Evolutionary conservation across 2,797 vertebrate species (phyloP), one percentile per base, ranked within the genome.

Genomic region (Decapterus maruadsi): DNA sequence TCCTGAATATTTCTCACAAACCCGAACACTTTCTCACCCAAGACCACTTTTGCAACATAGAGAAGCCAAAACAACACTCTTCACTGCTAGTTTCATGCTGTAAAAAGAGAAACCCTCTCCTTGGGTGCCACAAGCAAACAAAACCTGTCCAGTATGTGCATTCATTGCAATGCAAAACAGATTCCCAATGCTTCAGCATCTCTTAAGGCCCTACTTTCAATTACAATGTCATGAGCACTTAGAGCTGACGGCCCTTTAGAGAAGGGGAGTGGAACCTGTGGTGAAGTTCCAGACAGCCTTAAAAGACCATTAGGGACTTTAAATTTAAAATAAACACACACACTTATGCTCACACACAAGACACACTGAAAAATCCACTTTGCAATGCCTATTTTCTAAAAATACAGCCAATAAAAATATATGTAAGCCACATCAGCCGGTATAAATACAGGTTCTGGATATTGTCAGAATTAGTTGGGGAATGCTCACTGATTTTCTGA

Each of bases 141-240:
- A 93, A 92, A 93, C 93, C 90, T 90, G 87, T 92, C 89, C 87
- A 86, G 77, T 82, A 73, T 82, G 88, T 79, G 87, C 85, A 84
- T 92, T 91, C 90, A 92, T 90, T 93, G 90, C 91, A 70, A 94
- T 93, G 91, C 92, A 90, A 93, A 94, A 88, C 84, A 92, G 91
- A 93, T 86, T 88, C 80, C 82, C 68, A 90, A 81, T 82, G 86
- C 87, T 81, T 90, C 84, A 76, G 87, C 90, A 90, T 92, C 86
- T 88, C 90, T 91, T 89, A 85, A 91, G 85, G 70, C 80, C 87
- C 90, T 86, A 93, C 89, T 94, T 93, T 94, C 90, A 93, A 93
- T 94, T 89, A 94, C 92, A 93, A 93, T 93, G 94, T 94, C 92
- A 92, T 2, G 74, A 88, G 79, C 84, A 87, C 82, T 93, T 89